Conservation (phyloP, 2,797 vertebrate species). For the Aphelocoma californica region DNA sequence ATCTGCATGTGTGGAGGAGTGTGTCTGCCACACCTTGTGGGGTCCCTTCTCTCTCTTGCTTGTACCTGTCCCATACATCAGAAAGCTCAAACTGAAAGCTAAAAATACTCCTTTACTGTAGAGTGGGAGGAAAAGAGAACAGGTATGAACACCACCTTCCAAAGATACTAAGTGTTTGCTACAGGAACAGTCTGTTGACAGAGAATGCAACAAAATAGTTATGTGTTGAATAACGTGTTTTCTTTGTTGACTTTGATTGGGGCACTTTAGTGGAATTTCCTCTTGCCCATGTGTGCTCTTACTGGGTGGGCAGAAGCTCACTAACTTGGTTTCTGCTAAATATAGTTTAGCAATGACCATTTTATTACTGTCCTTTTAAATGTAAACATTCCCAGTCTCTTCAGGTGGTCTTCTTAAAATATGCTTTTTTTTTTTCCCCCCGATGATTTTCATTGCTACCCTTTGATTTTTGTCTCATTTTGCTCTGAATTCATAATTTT, state of each 20-base stretch:
- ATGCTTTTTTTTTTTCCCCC: accelerated
- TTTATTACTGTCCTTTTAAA: background rate
- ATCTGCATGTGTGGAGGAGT: background rate
- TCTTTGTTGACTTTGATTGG: background rate
- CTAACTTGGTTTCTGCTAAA: background rate
- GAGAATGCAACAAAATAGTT: background rate
- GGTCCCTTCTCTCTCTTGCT: background rate
- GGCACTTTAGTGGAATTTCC: background rate
- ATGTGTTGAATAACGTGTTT: background rate
- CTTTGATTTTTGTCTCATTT: background rate
- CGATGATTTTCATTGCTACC: background rate
- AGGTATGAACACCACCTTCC: background rate
- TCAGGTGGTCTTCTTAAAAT: background rate
- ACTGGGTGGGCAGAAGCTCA: background rate
- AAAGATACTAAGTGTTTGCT: background rate
- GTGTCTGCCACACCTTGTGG: background rate
- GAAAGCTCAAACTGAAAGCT: background rate
- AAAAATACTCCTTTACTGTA: background rate
- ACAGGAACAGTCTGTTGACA: background rate
- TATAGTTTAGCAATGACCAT: background rate
- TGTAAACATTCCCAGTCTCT: background rate
- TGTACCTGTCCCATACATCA: background rate
- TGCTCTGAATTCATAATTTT: background rate
- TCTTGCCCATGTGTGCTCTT: background rate
- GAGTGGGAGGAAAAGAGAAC: background rate